A percentile compares a stretch with the other conserved stretches of the same genome.
phyloP scores from a whole-genome alignment of 2,113 vertebrate species.

The Semicossyphus pulcher region DNA sequence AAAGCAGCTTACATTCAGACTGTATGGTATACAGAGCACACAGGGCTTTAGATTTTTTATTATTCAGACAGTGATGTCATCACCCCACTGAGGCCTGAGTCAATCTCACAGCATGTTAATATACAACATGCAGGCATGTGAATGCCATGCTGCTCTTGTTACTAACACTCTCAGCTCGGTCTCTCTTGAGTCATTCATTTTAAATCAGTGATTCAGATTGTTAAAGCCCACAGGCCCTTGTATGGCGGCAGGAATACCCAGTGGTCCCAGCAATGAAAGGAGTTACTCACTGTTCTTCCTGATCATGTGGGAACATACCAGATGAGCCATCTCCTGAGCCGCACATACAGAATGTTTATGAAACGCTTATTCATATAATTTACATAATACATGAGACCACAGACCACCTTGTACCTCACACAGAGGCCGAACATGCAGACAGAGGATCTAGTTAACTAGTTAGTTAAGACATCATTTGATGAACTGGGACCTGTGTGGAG shows the following conservation, averaged over 20 bases:
- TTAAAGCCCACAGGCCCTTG: slow-evolving; percentile 39
- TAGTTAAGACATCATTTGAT: too few relatives aligned
- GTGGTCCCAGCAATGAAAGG: slow-evolving; percentile 24
- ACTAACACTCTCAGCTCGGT: slow-evolving; percentile 9
- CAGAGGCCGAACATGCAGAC: background rate
- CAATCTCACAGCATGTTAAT: slow-evolving; percentile 31
- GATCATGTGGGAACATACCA: slow-evolving; percentile 24
- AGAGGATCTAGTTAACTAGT: too few relatives aligned
- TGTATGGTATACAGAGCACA: slow-evolving; percentile 31
- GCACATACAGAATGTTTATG: background rate
- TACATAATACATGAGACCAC: background rate
- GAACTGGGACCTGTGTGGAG: too few relatives aligned
- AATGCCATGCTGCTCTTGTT: slow-evolving; percentile 25
- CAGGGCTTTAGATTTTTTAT: slow-evolving; percentile 45
- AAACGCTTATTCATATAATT: slow-evolving; percentile 3
- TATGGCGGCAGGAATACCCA: slow-evolving; percentile 33
- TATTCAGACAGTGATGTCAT: slow-evolving; percentile 57
- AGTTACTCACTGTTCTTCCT: slow-evolving; percentile 46
- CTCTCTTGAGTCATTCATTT: slow-evolving; percentile 54
- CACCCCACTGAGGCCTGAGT: slow-evolving; percentile 52
- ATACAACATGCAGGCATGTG: slow-evolving; percentile 24
- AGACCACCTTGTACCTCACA: background rate
- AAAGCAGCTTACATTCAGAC: slow-evolving; percentile 13
- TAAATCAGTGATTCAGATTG: slow-evolving; percentile 51
- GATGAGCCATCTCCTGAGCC: background rate